Percentiles rank a stretch among this genome's conserved stretches.
Evolutionary conservation across 2,888 invertebrate species (phyloP).

Genomic region (Therioaphis trifolii): DNA sequence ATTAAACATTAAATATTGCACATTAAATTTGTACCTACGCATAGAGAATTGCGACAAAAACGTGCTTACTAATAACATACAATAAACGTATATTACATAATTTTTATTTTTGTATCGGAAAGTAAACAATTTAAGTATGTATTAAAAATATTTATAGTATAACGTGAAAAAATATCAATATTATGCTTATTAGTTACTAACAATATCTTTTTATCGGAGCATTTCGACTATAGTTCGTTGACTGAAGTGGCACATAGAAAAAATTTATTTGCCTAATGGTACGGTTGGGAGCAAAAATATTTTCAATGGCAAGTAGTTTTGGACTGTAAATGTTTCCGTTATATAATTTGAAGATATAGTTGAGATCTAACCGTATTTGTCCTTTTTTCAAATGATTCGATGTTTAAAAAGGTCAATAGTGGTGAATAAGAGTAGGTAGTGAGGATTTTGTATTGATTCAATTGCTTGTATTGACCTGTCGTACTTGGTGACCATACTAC

Average conservation of each 20-base stretch:
- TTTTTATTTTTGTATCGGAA: too few species aligned
- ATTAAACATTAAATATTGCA: too few species aligned
- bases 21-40: too few species aligned
- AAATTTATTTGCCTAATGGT: background rate
- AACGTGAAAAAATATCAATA: background rate
- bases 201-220: too few species aligned
- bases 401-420: too few species aligned
- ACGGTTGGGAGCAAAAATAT: background rate
- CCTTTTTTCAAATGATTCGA: background rate
- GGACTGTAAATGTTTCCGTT: constrained; percentile 10
- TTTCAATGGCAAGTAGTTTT: background rate
- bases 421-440: background rate
- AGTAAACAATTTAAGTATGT: background rate
- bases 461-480: background rate
- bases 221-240: too few species aligned
- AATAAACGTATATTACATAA: too few species aligned
- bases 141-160: background rate
- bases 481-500: background rate
- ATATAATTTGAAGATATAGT: constrained; percentile 11
- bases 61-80: too few species aligned
- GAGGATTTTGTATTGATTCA: constrained; percentile 7
- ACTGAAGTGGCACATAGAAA: too few species aligned
- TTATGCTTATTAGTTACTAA: background rate
- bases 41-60: too few species aligned
- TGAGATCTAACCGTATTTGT: constrained; percentile 7